Conservation (phyloP, 2,797 vertebrate species). For the Platyrinchus mystaceus region DNA sequence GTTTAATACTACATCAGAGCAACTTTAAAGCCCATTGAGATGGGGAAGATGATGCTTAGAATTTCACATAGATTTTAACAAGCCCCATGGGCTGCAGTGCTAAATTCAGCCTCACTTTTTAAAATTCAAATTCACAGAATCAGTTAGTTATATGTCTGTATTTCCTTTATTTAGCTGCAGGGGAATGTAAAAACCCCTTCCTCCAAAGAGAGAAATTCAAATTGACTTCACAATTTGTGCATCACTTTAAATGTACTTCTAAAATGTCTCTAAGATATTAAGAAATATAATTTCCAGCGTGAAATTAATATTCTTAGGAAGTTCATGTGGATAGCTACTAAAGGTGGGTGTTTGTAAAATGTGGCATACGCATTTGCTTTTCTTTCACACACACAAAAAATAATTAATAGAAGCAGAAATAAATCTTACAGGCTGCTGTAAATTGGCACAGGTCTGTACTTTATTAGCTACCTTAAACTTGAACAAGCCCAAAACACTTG, state of each 20-base stretch:
- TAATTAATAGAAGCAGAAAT: neutral
- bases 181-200: neutral
- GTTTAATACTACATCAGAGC: conserved; percentile 23
- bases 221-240: neutral
- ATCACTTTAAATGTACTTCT: neutral
- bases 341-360: neutral
- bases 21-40: neutral
- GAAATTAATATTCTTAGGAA: neutral
- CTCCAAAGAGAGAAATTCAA: neutral
- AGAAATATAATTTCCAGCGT: neutral
- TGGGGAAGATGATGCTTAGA: neutral
- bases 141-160: neutral
- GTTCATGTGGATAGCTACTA: neutral
- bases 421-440: neutral
- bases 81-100: neutral
- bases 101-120: neutral
- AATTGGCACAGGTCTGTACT: neutral
- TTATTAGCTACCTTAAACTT: neutral
- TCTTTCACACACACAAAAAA: neutral
- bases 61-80: conserved; percentile 3
- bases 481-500: neutral
- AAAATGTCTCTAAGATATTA: neutral
- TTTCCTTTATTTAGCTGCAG: neutral
- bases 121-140: neutral
- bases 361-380: neutral